Base-by-base conservation (phyloP, 2,888 invertebrate genomes). In the Cactoblastis cactorum region DNA sequence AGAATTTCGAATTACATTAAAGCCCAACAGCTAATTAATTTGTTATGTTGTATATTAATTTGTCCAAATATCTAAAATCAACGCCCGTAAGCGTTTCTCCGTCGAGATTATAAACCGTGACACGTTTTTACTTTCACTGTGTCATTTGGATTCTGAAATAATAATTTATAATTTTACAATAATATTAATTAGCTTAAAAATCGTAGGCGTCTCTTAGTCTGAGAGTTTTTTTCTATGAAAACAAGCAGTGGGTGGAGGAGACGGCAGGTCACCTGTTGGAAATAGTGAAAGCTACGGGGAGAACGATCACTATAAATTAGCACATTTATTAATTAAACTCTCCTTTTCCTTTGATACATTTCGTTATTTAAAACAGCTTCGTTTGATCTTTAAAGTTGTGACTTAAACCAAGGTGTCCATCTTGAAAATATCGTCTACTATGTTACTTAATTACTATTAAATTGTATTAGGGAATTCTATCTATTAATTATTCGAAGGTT, bases 121-220 rank as follows among this genome's bases (percentile, higher is more conserved):
- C 80, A 79, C 74, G 72, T 82, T 77, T 81, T 80, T 72, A 83
- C 88, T 87, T 87, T 88, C 83, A 74, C 82, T 75, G 72, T 79
- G 75, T 80, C 83, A 83, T 83, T 83, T 80, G 77, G 72, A 82
- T 82, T 78, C 77, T 75, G 65, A 71, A 80, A 79, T 68, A 80
- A 79, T 68, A 74, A 72, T 71, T 76, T 67, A 71, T 74, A 80
- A 79, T 79, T 74, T 76, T 69, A 63, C 65, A 62, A 35, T 35
- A 6, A 69, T 67, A 69, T 71, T 82, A 83, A 83, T 87, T 83
- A 78, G 69, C 61, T 74, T 65, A 62, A 71, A 58, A 69, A 2
- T 12, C 55, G 65, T 69, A 63, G 71, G 66, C 63, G 69, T 60
- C 45, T 55, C 56, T 58, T 60, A 53, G 55, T 51, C 50, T 51